Base-by-base conservation (phyloP, 2,113 vertebrate species). In the Andinoacara biseriatus region DNA sequence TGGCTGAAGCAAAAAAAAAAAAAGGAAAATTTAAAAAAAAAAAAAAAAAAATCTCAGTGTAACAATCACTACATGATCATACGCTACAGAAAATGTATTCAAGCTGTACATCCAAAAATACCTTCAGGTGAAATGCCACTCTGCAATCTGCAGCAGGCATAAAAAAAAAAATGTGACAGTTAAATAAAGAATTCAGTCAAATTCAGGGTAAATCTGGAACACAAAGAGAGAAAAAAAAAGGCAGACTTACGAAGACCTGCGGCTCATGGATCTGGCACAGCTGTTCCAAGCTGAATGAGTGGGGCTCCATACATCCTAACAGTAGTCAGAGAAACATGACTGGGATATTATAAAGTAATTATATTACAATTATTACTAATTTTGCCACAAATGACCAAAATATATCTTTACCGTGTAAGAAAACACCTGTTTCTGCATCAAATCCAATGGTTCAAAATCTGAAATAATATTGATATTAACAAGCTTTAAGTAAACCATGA, bases 391-490 rank as follows among this genome's bases (percentile, higher is more conserved):
- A 67, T 67, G 24, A 20, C 43, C 52, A 69, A 54, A 52, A 69
- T 35, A 57, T 46, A 56, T 1, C 57, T 75, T 87, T 93, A 96
- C 96, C 95, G 94, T 93, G 80, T 84, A 84, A 17, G 87, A 88
- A 83, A 85, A 88, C 26, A 90, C 91, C 43, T 90, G 89, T 78
- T 94, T 96, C 59, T 94, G 95, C 81, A 95, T 58, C 49, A 93
- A 91, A 90, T 93, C 94, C 86, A 94, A 72, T 6, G 87, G 91
- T 84, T 98, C 97, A 78, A 96, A 93, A 95, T 95, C 97, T 98
- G 94, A 83, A 94, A 95, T 58, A 90, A 84, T 83, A 74, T 31
- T 87, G 31, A 84, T 2, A 69, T 20, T 72, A 52, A 33, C 46
- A 72, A 18, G 54, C 31, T 72, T 31, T 52, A 49, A 69, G 65